These are phyloP conservation scores for Acleris cristana DNA, from an alignment of 2,888 invertebrate genomes.

Conservation along the genomic window DNA sequence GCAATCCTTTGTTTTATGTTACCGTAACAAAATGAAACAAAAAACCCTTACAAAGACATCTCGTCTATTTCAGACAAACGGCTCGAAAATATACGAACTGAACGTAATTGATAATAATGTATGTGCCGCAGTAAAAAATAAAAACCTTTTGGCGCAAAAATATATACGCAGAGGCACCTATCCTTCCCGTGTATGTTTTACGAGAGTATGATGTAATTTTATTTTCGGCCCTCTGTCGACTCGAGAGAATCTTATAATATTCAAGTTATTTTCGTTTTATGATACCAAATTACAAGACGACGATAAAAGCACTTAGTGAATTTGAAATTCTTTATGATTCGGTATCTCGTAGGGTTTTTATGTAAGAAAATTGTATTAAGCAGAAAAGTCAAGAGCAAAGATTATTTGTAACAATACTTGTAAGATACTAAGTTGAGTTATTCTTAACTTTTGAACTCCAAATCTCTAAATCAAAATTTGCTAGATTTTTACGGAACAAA, in stretches of 20 bases:
- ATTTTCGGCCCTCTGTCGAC: slow-evolving; percentile 24
- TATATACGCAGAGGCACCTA: slow-evolving; percentile 12
- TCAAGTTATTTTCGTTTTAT: slow-evolving; percentile 29
- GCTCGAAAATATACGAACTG: slow-evolving; percentile 28
- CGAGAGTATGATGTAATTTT: slow-evolving; percentile 28
- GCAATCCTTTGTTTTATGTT: background rate
- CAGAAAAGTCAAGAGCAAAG: no score
- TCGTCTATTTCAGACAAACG: slow-evolving; percentile 13
- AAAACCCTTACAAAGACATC: slow-evolving; percentile 17
- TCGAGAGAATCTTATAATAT: slow-evolving; percentile 28
- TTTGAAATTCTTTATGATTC: slow-evolving; percentile 18
- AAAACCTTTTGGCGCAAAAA: slow-evolving; percentile 30
- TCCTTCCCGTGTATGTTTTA: slow-evolving; percentile 23
- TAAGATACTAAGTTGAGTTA: no score
- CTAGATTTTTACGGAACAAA: no score
- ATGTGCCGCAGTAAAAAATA: slow-evolving; percentile 27
- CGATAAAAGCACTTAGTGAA: slow-evolving; percentile 27
- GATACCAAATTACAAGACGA: slow-evolving; percentile 20
- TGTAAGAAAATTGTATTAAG: background rate
- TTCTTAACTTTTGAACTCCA: no score
- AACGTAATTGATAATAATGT: slow-evolving; percentile 31
- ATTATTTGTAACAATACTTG: no score
- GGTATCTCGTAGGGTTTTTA: slow-evolving; percentile 1
- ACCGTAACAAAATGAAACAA: slow-evolving; percentile 10
- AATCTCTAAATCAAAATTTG: no score